phyloP scores from a whole-genome alignment of 2,113 vertebrate species.

The Piaya cayana region DNA sequence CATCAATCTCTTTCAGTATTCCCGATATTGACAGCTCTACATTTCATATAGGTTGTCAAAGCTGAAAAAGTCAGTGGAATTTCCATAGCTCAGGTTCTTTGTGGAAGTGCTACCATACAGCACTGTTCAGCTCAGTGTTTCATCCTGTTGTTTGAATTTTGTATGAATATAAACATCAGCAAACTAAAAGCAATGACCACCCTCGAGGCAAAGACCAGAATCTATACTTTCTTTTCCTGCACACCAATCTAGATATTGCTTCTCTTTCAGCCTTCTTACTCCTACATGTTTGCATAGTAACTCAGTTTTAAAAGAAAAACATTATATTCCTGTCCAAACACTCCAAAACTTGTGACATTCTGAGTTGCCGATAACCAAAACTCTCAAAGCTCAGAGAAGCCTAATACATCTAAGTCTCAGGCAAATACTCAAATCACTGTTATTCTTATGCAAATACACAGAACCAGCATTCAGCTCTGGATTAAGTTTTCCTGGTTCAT shows the following conservation, averaged over 20 bases:
- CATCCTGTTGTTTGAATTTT: background rate
- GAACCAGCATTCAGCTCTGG: background rate
- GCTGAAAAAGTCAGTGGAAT: background rate
- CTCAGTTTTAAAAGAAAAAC: background rate
- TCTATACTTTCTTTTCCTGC: background rate
- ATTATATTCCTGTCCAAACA: background rate
- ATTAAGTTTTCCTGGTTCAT: background rate
- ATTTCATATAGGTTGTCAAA: background rate
- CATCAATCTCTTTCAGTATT: background rate
- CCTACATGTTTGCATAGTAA: background rate
- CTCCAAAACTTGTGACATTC: background rate
- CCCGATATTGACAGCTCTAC: background rate
- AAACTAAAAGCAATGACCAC: background rate
- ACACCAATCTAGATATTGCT: background rate
- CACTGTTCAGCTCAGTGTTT: background rate
- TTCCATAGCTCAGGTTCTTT: background rate
- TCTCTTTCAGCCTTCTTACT: background rate
- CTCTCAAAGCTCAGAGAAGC: background rate
- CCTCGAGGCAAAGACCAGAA: background rate
- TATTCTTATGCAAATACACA: conserved; percentile 3
- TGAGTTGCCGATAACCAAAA: background rate
- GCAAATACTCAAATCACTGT: background rate
- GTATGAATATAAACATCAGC: background rate
- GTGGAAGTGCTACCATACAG: background rate
- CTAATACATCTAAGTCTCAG: background rate